Evolutionary conservation across 2,797 vertebrate genomes (phyloP).

Genomic region (Catharus ustulatus): DNA sequence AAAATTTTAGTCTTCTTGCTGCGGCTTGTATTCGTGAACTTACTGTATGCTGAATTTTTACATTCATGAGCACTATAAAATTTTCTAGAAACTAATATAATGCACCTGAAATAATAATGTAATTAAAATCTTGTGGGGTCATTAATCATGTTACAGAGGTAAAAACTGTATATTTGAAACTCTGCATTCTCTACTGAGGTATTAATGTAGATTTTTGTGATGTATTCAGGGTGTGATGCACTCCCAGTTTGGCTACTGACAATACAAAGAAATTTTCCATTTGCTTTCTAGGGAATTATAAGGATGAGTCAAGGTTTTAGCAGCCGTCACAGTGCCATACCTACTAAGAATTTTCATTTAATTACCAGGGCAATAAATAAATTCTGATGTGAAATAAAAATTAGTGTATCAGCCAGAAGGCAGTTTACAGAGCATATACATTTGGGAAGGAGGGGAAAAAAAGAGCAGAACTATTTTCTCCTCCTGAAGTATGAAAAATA

Average conservation of each 20-base stretch:
- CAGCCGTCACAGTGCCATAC: not conserved
- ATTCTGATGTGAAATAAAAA: not conserved
- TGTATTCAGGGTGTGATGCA: not conserved
- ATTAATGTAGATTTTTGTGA: not conserved
- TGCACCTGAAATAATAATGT: not conserved
- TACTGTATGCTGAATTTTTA: not conserved
- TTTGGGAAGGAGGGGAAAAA: not conserved
- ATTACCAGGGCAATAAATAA: not conserved
- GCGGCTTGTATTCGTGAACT: too few species aligned
- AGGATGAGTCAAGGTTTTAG: not conserved
- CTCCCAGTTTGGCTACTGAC: not conserved
- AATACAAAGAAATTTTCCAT: not conserved
- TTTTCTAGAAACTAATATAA: not conserved
- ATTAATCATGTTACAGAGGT: not conserved
- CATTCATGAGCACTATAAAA: not conserved
- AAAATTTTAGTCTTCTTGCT: too few species aligned
- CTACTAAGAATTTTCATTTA: not conserved
- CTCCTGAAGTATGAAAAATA: not conserved
- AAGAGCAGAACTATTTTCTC: not conserved
- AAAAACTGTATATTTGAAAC: not conserved
- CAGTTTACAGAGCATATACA: not conserved
- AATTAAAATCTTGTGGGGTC: not conserved
- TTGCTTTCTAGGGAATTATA: not conserved
- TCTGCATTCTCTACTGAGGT: not conserved
- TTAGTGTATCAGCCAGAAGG: not conserved